Percentiles rank a stretch among this genome's conserved stretches.
Evolutionary conservation across 2,888 invertebrate species (phyloP).

Genomic region (Mesorhabditis spiculigera): DNA sequence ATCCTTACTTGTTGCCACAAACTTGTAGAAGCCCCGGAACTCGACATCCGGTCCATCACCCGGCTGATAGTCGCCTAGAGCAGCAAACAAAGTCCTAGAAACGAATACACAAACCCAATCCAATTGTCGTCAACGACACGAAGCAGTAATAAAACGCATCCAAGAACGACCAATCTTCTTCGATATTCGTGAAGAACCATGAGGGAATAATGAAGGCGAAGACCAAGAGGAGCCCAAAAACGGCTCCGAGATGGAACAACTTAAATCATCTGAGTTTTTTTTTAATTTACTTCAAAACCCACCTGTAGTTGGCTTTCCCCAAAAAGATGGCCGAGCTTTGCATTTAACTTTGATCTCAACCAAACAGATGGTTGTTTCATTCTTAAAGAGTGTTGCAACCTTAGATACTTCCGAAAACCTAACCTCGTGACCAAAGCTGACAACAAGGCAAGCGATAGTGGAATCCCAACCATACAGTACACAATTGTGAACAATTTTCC

Average conservation of each 20-base stretch:
- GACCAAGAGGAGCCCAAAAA: slow-evolving; percentile 64
- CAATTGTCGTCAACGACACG: slow-evolving; percentile 83
- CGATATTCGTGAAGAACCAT: slow-evolving; percentile 72
- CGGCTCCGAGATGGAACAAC: slow-evolving; percentile 72
- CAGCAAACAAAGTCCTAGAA: too few relatives aligned
- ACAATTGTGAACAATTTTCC: slow-evolving; percentile 84
- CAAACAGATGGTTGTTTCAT: slow-evolving; percentile 72
- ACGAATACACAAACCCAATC: too few relatives aligned
- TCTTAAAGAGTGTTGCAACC: neutral
- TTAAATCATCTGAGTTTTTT: slow-evolving; percentile 59
- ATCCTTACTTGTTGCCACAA: slow-evolving; percentile 71
- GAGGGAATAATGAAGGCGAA: slow-evolving; percentile 76
- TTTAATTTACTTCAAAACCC: slow-evolving; percentile 7
- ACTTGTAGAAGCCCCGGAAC: slow-evolving; percentile 78
- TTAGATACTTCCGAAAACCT: neutral
- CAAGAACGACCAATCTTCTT: slow-evolving; percentile 69
- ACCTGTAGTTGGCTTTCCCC: slow-evolving; percentile 53
- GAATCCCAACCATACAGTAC: slow-evolving; percentile 79
- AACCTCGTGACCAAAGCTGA: slow-evolving; percentile 79
- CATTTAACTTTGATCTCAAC: slow-evolving; percentile 71
- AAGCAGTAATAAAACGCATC: slow-evolving; percentile 88
- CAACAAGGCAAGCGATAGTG: slow-evolving; percentile 77
- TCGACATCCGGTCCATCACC: slow-evolving; percentile 75
- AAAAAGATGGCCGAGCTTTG: slow-evolving; percentile 72
- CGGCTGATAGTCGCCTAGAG: slow-evolving; percentile 79